A percentile compares a stretch with the other conserved stretches of the same genome.
Evolutionary conservation across 2,888 invertebrate species (phyloP).

Genomic region (Pollenia griseotomentosa): DNA sequence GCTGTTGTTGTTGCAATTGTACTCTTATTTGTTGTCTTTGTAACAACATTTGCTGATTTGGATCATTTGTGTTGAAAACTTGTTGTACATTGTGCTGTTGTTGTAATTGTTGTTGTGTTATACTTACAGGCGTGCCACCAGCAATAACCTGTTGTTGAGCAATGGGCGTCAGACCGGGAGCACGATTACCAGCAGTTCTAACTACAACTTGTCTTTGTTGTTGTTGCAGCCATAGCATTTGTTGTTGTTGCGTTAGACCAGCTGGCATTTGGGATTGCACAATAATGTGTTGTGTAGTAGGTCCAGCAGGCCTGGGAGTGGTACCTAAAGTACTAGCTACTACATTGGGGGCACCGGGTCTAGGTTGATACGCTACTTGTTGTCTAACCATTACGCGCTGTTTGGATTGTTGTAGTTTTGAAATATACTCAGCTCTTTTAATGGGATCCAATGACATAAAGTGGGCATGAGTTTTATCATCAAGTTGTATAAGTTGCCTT

Average conservation of each 20-base stretch:
- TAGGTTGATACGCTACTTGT: slow-evolving; percentile 84
- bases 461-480: slow-evolving; percentile 93
- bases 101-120: slow-evolving; percentile 75
- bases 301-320: slow-evolving; percentile 83
- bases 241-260: slow-evolving; percentile 87
- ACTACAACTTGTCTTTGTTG: slow-evolving; percentile 87
- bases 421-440: slow-evolving; percentile 91
- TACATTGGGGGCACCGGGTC: slow-evolving; percentile 82
- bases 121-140: slow-evolving; percentile 53
- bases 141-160: slow-evolving; percentile 76
- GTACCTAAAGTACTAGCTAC: slow-evolving; percentile 85
- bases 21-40: slow-evolving; percentile 82
- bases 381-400: slow-evolving; percentile 86
- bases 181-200: slow-evolving; percentile 78
- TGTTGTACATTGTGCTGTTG: slow-evolving; percentile 77
- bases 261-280: slow-evolving; percentile 89
- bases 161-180: slow-evolving; percentile 83
- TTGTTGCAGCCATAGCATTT: slow-evolving; percentile 89
- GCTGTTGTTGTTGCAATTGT: slow-evolving; percentile 78
- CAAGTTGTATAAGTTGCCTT: slow-evolving; percentile 91
- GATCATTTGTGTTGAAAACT: slow-evolving; percentile 81
- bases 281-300: slow-evolving; percentile 86
- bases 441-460: slow-evolving; percentile 92
- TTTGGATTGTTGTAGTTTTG: slow-evolving; percentile 89
- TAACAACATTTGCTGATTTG: slow-evolving; percentile 82